Conservation (phyloP, 2,113 vertebrate genomes). For the Ovis canadensis region DNA sequence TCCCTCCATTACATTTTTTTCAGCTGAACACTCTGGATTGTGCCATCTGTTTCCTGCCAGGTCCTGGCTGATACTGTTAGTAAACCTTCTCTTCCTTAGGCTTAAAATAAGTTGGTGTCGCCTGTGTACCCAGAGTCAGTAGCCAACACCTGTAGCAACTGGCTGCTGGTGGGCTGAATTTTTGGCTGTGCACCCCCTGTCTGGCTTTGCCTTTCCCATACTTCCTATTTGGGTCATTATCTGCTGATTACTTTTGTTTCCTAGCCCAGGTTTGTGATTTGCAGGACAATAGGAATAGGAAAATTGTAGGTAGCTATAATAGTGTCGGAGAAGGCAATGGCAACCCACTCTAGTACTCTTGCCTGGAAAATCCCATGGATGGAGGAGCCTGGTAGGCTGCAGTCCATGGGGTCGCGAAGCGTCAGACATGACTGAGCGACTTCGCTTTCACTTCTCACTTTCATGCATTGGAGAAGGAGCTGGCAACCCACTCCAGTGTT, state of each 20-base stretch:
- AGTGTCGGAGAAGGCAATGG: no score
- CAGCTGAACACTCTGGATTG: neutral
- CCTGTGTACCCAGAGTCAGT: neutral
- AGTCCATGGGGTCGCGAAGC: no score
- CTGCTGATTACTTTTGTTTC: neutral
- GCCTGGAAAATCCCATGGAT: no score
- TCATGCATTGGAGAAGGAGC: no score
- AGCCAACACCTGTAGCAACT: neutral
- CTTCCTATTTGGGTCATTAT: neutral
- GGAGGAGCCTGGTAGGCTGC: no score
- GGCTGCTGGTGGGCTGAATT: neutral
- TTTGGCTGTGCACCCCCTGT: neutral
- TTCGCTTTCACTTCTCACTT: no score
- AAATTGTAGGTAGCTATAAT: neutral
- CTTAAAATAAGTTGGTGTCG: neutral
- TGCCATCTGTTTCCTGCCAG: slow-evolving; percentile 16
- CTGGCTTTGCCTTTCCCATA: neutral
- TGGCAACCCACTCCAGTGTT: no score
- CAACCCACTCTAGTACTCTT: no score
- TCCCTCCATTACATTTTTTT: neutral
- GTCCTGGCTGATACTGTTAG: neutral
- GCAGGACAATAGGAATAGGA: neutral
- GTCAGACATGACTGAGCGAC: no score
- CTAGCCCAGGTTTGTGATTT: neutral
- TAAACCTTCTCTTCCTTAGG: neutral